phyloP scores from a whole-genome alignment of 2,113 vertebrate species.

The Ochotona princeps region DNA sequence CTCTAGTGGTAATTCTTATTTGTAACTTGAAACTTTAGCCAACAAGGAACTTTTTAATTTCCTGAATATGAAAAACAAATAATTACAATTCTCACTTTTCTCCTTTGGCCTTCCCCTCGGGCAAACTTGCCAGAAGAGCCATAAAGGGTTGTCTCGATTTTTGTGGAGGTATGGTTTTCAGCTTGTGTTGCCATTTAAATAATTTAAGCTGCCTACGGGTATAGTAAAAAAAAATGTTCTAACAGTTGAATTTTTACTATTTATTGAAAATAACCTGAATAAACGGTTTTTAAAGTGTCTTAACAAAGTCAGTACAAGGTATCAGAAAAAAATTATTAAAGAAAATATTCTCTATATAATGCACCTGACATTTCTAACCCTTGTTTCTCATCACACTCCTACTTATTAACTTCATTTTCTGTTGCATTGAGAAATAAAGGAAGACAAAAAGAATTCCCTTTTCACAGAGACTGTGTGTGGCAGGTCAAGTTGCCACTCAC shows the following conservation, averaged over 20 bases:
- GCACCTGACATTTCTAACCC: not conserved
- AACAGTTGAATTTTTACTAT: not conserved
- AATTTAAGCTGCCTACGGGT: not conserved
- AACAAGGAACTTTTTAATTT: not conserved
- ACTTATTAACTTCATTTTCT: slow-evolving; percentile 2
- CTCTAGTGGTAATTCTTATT: not conserved
- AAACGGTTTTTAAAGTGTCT: not conserved
- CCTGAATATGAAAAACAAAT: not conserved
- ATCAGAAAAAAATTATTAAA: not conserved
- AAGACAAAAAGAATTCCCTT: not conserved
- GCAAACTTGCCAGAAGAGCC: not conserved
- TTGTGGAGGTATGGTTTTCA: not conserved
- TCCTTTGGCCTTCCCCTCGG: not conserved
- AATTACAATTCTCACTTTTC: not conserved
- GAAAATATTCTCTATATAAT: not conserved
- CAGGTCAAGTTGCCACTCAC: no score
- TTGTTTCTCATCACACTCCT: not conserved
- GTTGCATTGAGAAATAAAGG: slow-evolving; percentile 8
- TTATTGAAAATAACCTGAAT: not conserved
- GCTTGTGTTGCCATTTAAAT: not conserved
- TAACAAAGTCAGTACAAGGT: not conserved
- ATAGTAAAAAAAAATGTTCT: not conserved
- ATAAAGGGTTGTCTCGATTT: not conserved
- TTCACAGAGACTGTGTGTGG: no score
- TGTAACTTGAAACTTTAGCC: not conserved